A percentile compares a stretch with the other conserved stretches of the same genome.
These are phyloP conservation scores for Phalacrocorax aristotelis DNA, from an alignment of 2,113 vertebrate genomes.

Conservation along the genomic window DNA sequence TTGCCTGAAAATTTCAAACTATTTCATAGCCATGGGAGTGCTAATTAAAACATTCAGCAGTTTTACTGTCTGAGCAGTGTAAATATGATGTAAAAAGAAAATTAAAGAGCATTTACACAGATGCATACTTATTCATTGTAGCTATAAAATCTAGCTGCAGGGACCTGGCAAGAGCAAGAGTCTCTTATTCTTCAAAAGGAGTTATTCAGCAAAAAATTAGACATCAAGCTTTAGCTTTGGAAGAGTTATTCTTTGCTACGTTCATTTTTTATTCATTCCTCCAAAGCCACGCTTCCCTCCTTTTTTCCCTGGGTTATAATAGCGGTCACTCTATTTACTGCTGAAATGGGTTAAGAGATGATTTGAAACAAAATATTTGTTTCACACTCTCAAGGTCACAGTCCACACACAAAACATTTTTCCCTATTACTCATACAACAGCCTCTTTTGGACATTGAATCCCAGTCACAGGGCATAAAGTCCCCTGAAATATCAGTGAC, in stretches of 20 bases:
- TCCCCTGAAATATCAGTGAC: not conserved
- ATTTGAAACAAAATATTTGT: slow-evolving; percentile 50
- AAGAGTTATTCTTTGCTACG: slow-evolving; percentile 18
- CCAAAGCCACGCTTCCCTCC: not conserved
- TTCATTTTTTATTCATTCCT: slow-evolving; percentile 14
- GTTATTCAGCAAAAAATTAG: slow-evolving; percentile 19
- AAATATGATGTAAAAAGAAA: slow-evolving; percentile 57
- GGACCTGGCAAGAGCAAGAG: not conserved
- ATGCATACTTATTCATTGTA: slow-evolving; percentile 54
- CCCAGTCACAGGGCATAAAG: not conserved
- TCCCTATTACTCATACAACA: not conserved
- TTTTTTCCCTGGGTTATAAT: not conserved
- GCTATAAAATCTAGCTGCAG: slow-evolving; percentile 46
- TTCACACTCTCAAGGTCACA: slow-evolving; percentile 35
- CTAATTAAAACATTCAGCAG: slow-evolving; percentile 59
- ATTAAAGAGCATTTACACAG: slow-evolving; percentile 56
- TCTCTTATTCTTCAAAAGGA: slow-evolving; percentile 2
- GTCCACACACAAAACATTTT: not conserved
- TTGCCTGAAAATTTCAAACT: not conserved
- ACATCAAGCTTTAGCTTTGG: not conserved
- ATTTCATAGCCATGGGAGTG: slow-evolving; percentile 31
- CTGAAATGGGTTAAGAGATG: slow-evolving; percentile 7
- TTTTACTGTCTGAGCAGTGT: slow-evolving; percentile 53
- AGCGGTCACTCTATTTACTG: not conserved
- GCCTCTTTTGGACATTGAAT: not conserved